A percentile compares a stretch with the other conserved stretches of the same genome.
phyloP scores from a whole-genome alignment of 2,797 vertebrate genomes.

The Varecia variegata region DNA sequence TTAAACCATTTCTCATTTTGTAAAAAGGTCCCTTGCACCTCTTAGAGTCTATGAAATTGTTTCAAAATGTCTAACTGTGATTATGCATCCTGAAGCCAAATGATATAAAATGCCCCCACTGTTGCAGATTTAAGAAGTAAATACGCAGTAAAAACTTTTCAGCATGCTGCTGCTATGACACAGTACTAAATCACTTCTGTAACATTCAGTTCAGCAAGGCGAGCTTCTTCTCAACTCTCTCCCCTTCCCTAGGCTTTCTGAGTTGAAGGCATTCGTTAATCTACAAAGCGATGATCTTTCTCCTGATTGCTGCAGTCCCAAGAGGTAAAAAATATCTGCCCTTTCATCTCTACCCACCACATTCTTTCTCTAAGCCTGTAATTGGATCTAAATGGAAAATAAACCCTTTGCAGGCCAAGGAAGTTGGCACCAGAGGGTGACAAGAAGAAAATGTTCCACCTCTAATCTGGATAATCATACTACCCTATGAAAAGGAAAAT shows the following conservation, averaged over 20 bases:
- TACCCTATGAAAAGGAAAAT: constrained; percentile 44
- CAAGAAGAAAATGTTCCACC: constrained; percentile 55
- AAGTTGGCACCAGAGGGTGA: constrained; percentile 52
- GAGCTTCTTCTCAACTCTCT: not conserved
- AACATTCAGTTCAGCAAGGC: not conserved
- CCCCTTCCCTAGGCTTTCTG: not conserved
- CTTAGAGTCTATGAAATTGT: constrained; percentile 31
- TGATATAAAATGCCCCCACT: not conserved
- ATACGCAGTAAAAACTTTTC: constrained; percentile 54
- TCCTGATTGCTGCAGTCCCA: not conserved
- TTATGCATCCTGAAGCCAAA: constrained; percentile 52
- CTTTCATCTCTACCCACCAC: constrained; percentile 68
- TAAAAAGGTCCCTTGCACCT: constrained; percentile 5
- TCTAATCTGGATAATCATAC: constrained; percentile 54
- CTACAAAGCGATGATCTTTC: not conserved
- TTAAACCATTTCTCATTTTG: constrained; percentile 37
- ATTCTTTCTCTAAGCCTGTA: constrained; percentile 74
- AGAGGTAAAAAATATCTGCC: constrained; percentile 43
- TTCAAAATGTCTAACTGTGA: constrained; percentile 58
- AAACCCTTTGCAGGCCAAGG: constrained; percentile 41
- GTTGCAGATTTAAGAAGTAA: constrained; percentile 50
- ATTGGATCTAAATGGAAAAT: constrained; percentile 72
- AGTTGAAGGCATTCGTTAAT: not conserved
- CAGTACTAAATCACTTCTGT: not conserved
- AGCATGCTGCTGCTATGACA: not conserved